These are phyloP conservation scores for Aleadryas rufinucha DNA, from an alignment of 2,113 vertebrate species.

Conservation along the genomic window DNA sequence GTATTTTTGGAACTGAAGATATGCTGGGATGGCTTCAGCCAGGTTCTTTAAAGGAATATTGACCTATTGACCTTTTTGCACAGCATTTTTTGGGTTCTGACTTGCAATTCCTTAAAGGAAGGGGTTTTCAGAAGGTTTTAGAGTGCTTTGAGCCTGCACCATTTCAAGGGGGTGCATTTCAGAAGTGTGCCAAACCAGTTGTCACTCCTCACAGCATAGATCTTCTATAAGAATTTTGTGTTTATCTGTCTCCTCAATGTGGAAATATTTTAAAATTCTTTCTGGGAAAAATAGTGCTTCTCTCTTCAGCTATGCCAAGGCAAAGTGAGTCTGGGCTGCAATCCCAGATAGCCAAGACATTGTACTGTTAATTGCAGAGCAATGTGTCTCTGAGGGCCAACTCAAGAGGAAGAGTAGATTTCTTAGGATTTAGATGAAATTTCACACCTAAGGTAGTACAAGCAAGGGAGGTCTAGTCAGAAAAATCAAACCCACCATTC, in stretches of 20 bases:
- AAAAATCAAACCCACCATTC: background rate
- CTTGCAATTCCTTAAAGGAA: background rate
- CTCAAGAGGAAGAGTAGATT: background rate
- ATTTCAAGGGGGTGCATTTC: background rate
- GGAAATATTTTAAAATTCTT: background rate
- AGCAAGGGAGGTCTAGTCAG: background rate
- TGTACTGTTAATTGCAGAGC: background rate
- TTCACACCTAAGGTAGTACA: background rate
- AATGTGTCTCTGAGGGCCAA: background rate
- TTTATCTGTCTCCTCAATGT: background rate
- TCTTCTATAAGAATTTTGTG: background rate
- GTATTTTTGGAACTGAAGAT: background rate
- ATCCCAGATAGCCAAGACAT: background rate
- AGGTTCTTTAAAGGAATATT: background rate
- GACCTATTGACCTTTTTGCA: background rate
- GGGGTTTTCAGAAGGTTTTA: background rate
- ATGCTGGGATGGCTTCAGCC: background rate
- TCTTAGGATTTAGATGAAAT: background rate
- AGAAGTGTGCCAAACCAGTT: background rate
- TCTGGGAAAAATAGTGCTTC: background rate
- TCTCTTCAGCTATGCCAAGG: background rate
- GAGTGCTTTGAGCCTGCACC: background rate
- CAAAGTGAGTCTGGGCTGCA: background rate
- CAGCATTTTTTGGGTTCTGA: background rate
- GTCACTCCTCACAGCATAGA: fast-evolving